These are phyloP conservation scores for Stylophora pistillata DNA, from an alignment of 64 coral and sea anemone genomes.

Conservation along the genomic window DNA sequence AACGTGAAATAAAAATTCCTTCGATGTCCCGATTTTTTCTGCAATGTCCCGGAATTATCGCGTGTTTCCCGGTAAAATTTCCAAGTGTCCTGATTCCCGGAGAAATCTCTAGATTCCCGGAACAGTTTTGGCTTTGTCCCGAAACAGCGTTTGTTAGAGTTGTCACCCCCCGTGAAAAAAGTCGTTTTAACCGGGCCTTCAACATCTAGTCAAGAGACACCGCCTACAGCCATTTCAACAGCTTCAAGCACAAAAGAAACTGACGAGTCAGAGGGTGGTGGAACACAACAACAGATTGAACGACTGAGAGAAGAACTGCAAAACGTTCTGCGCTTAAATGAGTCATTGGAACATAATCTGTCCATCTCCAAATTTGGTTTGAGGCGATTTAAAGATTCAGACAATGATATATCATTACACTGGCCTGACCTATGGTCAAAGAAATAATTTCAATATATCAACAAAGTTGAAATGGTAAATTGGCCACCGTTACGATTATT, in stretches of 20 bases:
- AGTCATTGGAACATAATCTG: slow-evolving; percentile 35
- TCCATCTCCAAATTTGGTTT: slow-evolving; percentile 44
- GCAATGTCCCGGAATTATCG: too few relatives aligned
- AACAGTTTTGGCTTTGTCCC: too few relatives aligned
- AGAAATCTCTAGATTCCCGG: too few relatives aligned
- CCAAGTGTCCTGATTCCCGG: too few relatives aligned
- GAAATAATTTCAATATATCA: too few relatives aligned
- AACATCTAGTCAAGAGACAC: neutral
- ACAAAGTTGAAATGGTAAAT: too few relatives aligned
- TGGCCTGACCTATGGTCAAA: slow-evolving; percentile 50
- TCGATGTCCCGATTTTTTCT: too few relatives aligned
- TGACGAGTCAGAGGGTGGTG: neutral
- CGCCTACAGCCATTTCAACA: neutral
- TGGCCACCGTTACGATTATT: too few relatives aligned
- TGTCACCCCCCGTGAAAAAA: too few relatives aligned
- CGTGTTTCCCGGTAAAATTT: too few relatives aligned
- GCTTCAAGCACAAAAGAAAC: neutral
- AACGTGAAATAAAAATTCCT: too few relatives aligned
- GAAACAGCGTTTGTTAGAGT: too few relatives aligned
- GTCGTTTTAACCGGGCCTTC: neutral
- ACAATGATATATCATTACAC: slow-evolving; percentile 52
- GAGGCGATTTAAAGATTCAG: slow-evolving; percentile 29
- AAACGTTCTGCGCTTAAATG: neutral
- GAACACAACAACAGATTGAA: slow-evolving; percentile 22
- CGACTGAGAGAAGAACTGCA: slow-evolving; percentile 13